Base-by-base conservation (phyloP, 2,888 invertebrate genomes). In the Campaea margaritaria region DNA sequence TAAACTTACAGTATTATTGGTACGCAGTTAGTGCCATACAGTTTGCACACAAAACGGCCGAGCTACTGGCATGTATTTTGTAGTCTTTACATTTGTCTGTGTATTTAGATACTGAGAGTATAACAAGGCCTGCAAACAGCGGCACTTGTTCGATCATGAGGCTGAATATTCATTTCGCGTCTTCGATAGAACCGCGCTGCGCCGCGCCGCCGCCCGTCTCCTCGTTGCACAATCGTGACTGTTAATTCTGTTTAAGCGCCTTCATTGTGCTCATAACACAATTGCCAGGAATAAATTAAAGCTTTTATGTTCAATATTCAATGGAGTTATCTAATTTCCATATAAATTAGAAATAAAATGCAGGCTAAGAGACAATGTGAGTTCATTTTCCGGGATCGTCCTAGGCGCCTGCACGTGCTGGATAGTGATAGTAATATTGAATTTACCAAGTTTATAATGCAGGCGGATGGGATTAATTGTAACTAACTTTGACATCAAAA, bases 91-190 rank as follows among this genome's bases (percentile, higher is more conserved):
- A n/a, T n/a, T 46, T 34, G 8, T 14, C 2, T 39, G 13, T 28
- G 27, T 46, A 48, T 43, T 57, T 45, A 50, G 54, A 59, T 65
- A 61, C 31, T n/a, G 52, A 52, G n/a, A 55, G 50, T 16, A 41
- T 34, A 11, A 45, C 14, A 10, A 21, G n/a, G 46, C 50, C 34
- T 28, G 46, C 53, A 58, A 59, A 65, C 53, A 62, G 47, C 55
- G 15, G 28, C 50, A 60, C 62, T 56, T 39, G 58, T 54, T 48
- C 54, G 65, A 70, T 67, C 65, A 70, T 58, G 57, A 39, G 48
- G 58, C 70, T 75, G 74, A 76, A 77, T 77, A 77, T 77, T 74
- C 72, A 74, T 70, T 61, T 50, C 67, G 65, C 68, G 74, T 76
- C 69, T 71, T 72, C 63, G 64, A 62, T 62, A 62, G 68, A 62